Conservation (phyloP, 1,140 invertebrate species). For the Bombyx mori region ASM3026992v2 NC_085114.1:6398001-6398500, state of each 20-base stretch:
- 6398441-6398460: constrained; percentile 25
- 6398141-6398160: constrained; percentile 21
- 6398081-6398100: constrained; percentile 20
- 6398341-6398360: constrained; percentile 30
- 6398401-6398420: constrained; percentile 39
- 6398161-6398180: constrained; percentile 15
- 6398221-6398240: constrained; percentile 29
- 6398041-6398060: constrained; percentile 31
- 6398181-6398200: constrained; percentile 30
- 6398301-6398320: constrained; percentile 29
- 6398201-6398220: constrained; percentile 33
- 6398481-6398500: constrained; percentile 32
- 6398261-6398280: constrained; percentile 29
- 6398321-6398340: constrained; percentile 21
- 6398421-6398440: constrained; percentile 30
- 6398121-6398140: constrained; percentile 23
- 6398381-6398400: constrained; percentile 22
- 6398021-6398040: constrained; percentile 32
- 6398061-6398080: constrained; percentile 33
- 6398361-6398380: constrained; percentile 22
- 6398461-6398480: constrained; percentile 39
- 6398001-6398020: constrained; percentile 43
- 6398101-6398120: constrained; percentile 15
- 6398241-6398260: constrained; percentile 31
- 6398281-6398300: constrained; percentile 44